A percentile compares a stretch with the other conserved stretches of the same genome.
Evolutionary conservation across 2,797 vertebrate species (phyloP).

Genomic region (Scleropages formosus): DNA sequence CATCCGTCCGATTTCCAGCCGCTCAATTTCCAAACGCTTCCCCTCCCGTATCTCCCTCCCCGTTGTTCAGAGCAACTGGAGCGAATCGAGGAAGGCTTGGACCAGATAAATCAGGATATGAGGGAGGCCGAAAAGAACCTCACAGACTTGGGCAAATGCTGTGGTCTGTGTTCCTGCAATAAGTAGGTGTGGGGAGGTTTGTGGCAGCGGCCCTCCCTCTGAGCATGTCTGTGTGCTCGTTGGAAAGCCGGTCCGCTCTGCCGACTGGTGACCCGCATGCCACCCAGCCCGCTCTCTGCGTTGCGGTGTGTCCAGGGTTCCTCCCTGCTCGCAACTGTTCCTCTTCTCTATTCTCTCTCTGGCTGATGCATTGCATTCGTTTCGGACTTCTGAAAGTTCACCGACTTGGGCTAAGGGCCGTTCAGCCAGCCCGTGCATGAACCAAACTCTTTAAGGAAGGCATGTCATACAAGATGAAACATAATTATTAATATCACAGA

Average conservation of each 20-base stretch:
- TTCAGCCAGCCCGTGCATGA: constrained; percentile 1
- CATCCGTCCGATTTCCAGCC: constrained; percentile 24
- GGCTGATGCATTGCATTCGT: background rate
- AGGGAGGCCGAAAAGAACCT: constrained; percentile 77
- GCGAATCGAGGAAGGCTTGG: constrained; percentile 71
- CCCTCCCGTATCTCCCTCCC: constrained; percentile 10
- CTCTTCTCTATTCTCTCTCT: background rate
- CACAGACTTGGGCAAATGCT: constrained; percentile 70
- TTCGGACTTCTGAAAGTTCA: background rate
- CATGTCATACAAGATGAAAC: background rate
- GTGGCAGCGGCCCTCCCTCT: background rate
- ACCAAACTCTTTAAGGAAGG: background rate
- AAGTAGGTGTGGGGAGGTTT: constrained; percentile 58
- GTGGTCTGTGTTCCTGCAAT: constrained; percentile 54
- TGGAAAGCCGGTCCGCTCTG: constrained; percentile 8
- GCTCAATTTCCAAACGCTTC: constrained; percentile 23
- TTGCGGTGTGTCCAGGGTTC: background rate
- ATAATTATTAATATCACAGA: no score
- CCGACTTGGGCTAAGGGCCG: background rate
- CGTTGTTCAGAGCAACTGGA: constrained; percentile 70
- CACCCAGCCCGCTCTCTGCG: constrained; percentile 14
- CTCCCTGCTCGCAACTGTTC: background rate
- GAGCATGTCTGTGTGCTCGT: constrained; percentile 26
- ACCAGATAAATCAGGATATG: constrained; percentile 76
- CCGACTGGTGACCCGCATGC: constrained; percentile 11